Evolutionary conservation across 2,797 vertebrate genomes (phyloP), one percentile per base, ranked within the genome.

Genomic region (Graptemys geographica): DNA sequence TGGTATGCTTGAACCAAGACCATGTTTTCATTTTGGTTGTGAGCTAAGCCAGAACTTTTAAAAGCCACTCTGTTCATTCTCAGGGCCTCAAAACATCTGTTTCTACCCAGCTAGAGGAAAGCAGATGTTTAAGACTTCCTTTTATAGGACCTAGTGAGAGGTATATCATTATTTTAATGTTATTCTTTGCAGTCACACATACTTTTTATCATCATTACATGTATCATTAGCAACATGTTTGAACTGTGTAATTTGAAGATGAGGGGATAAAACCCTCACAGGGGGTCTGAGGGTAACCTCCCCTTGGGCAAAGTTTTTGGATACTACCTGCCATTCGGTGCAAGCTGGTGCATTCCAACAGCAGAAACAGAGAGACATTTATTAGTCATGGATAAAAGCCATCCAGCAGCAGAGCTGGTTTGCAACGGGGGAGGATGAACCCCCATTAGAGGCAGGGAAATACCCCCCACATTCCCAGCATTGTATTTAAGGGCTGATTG

Each of bases 11-110:
- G 92, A 87, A 94, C 72, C 2, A 81, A 83, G 89, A 90, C 90
- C 31, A 18, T 44, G 87, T 90, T 94, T 92, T 86, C 94, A 92
- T 95, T 96, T 95, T 95, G 86, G 95, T 92, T 96, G 95, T 95
- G 91, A 86, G 94, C n/a, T 92, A 94, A 49, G 28, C 15, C 13
- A 78, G 74, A 78, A 49, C 47, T 78, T 49, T 78, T 78, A 47
- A 81, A 95, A 96, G 90, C 31, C 84, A 57, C 94, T 96, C 94
- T 96, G 95, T 97, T 97, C 93, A 96, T 79, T 95, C 89, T 1
- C 89, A 56, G 94, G 94, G 96, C 94, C 95, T 95, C 93, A 96
- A 95, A 96, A 94, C 96, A 96, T 95, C 97, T 97, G 96, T 94
- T 97, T 95, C 96, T 92, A 33, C 81, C 2, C 74, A 78, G 27